Base-by-base conservation (phyloP, 30 jellyfish, hydroid and myxozoan genomes). In the Mastigias papua region DNA sequence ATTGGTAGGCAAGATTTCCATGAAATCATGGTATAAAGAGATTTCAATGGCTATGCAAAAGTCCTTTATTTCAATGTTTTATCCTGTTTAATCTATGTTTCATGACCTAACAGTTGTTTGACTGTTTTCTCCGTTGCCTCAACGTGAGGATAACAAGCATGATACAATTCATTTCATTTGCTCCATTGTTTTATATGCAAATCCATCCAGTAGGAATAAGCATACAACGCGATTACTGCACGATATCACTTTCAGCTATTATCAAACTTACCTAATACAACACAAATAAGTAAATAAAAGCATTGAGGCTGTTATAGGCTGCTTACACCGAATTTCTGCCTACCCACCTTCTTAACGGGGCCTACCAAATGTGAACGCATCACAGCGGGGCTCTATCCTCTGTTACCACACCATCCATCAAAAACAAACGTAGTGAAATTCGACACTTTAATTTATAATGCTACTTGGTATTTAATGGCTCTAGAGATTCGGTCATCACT, bases 361-460 rank as follows among this genome's bases (percentile, higher is more conserved):
- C 83, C 83, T 72, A 72, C 83, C 30, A 23, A 33, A 7, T 34
- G 83, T 34, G 35, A 72, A 72, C 69, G 48, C 69, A 72, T 27
- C 83, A 72, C 83, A 72, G 83, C 83, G 42, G 83, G 83, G 83
- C 32, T 72, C 65, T 72, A 25, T 72, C 37, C 83, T 48, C 35
- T 37, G 50, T 49, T 49, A 72, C 83, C 83, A 72, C 83, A 72
- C 68, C 34, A 30, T 15, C 83, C 68, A 72, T 72, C 83, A 48
- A 23, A 48, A 33, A 72, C 83, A 72, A 28, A 72, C 42, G 20
- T 72, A 72, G 35, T 34, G 83, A 72, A 72, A 72, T 72, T 15
- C 68, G 83, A 72, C 83, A 72, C 83, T 72, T 27, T 72, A 72
- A 34, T 33, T 34, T 37, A 72, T 72, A 33, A 72, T 72, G 83